phyloP scores from a whole-genome alignment of 2,797 vertebrate genomes.

The Clarias fuscus region DNA sequence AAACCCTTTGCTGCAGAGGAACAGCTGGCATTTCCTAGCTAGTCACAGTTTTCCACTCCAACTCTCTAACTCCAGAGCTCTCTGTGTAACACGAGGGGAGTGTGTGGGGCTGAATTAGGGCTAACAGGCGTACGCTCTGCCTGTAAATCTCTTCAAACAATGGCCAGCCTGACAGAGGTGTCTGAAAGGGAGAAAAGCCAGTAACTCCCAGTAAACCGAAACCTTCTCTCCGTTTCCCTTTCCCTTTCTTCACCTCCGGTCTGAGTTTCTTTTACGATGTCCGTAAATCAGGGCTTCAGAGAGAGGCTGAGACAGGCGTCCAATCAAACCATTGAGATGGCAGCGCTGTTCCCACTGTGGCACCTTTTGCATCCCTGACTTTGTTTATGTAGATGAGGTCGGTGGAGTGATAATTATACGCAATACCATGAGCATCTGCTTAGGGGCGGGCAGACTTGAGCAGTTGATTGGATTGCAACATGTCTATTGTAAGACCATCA shows the following conservation, averaged over 20 bases:
- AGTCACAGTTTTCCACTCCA: constrained; percentile 25
- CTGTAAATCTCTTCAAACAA: constrained; percentile 54
- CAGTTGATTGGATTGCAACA: neutral
- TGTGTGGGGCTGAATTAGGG: constrained; percentile 34
- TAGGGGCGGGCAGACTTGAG: neutral
- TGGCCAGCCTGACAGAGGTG: constrained; percentile 30
- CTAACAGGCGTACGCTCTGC: constrained; percentile 28
- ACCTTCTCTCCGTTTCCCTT: constrained; percentile 9
- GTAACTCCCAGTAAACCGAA: constrained; percentile 33
- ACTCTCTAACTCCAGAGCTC: constrained; percentile 24
- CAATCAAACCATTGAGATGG: constrained; percentile 22
- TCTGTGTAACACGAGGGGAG: constrained; percentile 27
- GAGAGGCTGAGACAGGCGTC: constrained; percentile 19
- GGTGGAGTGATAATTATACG: neutral
- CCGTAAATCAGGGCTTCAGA: constrained; percentile 45
- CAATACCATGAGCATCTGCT: constrained; percentile 41
- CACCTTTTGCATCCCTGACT: constrained; percentile 26
- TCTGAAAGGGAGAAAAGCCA: constrained; percentile 39
- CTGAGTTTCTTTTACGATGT: constrained; percentile 21
- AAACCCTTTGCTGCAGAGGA: neutral
- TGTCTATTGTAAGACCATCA: neutral
- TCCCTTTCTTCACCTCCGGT: constrained; percentile 25
- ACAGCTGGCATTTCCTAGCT: constrained; percentile 34
- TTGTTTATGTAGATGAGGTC: constrained; percentile 51
- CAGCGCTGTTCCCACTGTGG: constrained; percentile 45